Percentiles rank a stretch among this genome's conserved stretches.
phyloP scores from a whole-genome alignment of 2,113 vertebrate species.

The Nycticryphes semicollaris region DNA sequence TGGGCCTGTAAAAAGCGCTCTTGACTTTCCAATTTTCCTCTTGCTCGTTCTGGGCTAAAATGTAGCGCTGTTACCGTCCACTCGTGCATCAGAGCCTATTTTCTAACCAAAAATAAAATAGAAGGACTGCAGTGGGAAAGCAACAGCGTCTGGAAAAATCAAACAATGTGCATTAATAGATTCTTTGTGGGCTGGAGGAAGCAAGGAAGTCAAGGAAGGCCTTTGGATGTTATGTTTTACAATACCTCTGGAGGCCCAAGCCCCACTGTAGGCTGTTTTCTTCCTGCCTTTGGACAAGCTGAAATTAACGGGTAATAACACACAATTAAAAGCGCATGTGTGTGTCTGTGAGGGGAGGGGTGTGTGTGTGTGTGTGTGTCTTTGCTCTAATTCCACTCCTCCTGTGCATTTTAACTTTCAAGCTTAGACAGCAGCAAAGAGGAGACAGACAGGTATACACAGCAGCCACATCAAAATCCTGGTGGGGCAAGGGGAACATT shows the following conservation, averaged over 20 bases:
- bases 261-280: conserved; percentile 44
- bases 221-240: conserved; percentile 58
- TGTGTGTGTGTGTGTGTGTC: background rate
- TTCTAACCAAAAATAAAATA: background rate
- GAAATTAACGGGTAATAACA: conserved; percentile 69
- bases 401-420: conserved; percentile 64
- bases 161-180: conserved; percentile 37
- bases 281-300: conserved; percentile 59
- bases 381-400: conserved; percentile 50
- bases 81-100: background rate
- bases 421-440: conserved; percentile 33
- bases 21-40: background rate
- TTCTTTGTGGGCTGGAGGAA: conserved; percentile 51
- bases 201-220: conserved; percentile 27
- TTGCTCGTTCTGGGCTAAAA: background rate
- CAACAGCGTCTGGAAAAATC: conserved; percentile 27
- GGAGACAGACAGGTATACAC: conserved; percentile 64
- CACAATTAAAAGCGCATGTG: conserved; percentile 69
- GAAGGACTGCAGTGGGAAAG: background rate
- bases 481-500: conserved; percentile 68
- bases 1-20: background rate
- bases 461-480: conserved; percentile 78
- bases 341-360: background rate
- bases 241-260: conserved; percentile 56
- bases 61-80: background rate